Evolutionary conservation across 1,140 invertebrate species (phyloP).

Genomic region (Heterodera schachtii): DNA sequence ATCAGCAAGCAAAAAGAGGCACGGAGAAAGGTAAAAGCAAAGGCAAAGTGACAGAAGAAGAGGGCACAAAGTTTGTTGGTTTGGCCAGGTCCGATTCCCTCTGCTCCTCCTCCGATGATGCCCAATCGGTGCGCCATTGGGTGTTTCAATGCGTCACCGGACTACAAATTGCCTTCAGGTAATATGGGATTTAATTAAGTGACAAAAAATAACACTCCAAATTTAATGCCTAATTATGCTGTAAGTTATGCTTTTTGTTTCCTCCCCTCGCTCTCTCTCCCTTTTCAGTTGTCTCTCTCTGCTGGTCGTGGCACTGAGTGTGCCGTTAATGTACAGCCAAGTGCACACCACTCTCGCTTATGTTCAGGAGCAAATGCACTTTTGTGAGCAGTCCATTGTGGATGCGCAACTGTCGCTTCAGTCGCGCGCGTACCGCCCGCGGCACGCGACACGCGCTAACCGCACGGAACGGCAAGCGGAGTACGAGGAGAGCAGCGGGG

Average conservation of each 20-base stretch:
- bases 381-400: conserved; percentile 51
- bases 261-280: not conserved
- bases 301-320: conserved; percentile 53
- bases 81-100: no score
- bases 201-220: no score
- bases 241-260: not conserved
- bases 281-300: conserved; percentile 59
- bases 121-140: not conserved
- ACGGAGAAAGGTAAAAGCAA: conserved; percentile 18
- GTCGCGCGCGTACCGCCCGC: not conserved
- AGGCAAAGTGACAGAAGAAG: no score
- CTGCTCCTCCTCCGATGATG: no score
- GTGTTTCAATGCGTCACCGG: conserved; percentile 61
- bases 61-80: no score
- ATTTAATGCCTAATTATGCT: no score
- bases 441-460: not conserved
- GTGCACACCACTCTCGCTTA: conserved; percentile 63
- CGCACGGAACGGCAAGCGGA: conserved; percentile 3
- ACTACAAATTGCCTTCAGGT: conserved; percentile 63
- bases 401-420: conserved; percentile 13
- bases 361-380: conserved; percentile 62
- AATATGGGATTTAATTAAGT: no score
- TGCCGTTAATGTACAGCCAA: conserved; percentile 64
- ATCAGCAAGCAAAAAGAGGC: not conserved
- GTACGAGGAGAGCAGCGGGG: not conserved